Conservation (phyloP, 2,888 invertebrate species). For the Spilarctia lutea region DNA sequence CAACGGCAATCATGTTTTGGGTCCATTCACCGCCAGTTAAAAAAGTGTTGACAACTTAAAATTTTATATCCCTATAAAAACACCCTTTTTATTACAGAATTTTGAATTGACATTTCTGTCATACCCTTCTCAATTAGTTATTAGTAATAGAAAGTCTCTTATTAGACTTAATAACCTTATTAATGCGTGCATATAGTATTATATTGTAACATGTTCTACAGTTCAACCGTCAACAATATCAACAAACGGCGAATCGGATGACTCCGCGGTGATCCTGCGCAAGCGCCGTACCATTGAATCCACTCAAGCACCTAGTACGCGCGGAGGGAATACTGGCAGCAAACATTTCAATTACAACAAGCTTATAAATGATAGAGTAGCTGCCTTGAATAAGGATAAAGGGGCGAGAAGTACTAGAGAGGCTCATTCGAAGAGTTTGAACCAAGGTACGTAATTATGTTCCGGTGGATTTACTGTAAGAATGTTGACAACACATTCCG, state of each 20-base stretch:
- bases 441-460: conserved; percentile 61
- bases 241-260: conserved; percentile 63
- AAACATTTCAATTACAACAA: conserved; percentile 95
- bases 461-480: neutral
- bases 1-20: no score
- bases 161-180: neutral
- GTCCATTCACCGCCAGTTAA: no score
- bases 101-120: no score
- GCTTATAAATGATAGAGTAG: conserved; percentile 89
- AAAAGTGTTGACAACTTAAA: no score
- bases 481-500: neutral
- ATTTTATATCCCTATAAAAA: no score
- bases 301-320: conserved; percentile 72
- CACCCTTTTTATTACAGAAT: no score
- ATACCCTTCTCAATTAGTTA: neutral
- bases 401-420: conserved; percentile 66
- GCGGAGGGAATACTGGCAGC: conserved; percentile 74
- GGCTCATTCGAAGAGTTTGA: conserved; percentile 71
- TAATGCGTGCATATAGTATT: neutral
- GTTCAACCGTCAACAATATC: conserved; percentile 42
- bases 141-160: neutral
- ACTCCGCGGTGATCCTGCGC: conserved; percentile 66
- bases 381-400: conserved; percentile 50
- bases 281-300: conserved; percentile 81
- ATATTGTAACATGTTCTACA: conserved; percentile 17